Conservation (phyloP, 2,113 vertebrate genomes). For the Ictalurus punctatus region DNA sequence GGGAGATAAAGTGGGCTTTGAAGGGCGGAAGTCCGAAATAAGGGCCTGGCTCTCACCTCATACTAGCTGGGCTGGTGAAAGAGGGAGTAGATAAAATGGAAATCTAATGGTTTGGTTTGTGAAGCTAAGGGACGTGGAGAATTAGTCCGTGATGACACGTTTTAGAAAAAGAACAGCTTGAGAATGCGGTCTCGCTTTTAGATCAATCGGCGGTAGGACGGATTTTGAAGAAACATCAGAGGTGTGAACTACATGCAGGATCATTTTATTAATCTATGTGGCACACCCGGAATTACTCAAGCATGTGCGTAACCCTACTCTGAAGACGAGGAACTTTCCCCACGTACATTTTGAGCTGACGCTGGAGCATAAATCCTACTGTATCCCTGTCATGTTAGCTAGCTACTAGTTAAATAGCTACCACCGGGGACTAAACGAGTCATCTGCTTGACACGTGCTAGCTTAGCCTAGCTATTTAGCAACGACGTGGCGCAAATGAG, state of each 20-base stretch:
- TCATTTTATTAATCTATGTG: background rate
- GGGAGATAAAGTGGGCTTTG: slow-evolving; percentile 8
- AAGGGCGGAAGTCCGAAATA: slow-evolving; percentile 26
- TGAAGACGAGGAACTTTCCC: background rate
- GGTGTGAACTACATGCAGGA: background rate
- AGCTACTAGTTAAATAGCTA: background rate
- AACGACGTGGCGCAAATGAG: background rate
- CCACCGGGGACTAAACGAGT: background rate
- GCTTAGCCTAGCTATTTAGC: background rate
- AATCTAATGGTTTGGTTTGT: background rate
- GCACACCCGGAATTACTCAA: background rate
- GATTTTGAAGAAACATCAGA: background rate
- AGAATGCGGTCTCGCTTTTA: background rate
- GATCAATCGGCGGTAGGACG: background rate
- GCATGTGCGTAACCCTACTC: background rate
- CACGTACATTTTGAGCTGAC: background rate
- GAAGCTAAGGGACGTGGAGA: background rate
- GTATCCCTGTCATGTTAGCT: background rate
- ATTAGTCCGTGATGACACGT: background rate
- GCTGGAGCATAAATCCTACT: background rate
- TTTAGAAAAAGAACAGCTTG: background rate
- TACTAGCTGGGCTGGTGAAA: background rate
- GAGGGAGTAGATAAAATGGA: background rate
- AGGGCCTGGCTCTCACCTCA: background rate
- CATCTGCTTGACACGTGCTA: background rate